Evolutionary conservation across 2,888 invertebrate species (phyloP).

Genomic region (Cyclophora albipunctata): DNA sequence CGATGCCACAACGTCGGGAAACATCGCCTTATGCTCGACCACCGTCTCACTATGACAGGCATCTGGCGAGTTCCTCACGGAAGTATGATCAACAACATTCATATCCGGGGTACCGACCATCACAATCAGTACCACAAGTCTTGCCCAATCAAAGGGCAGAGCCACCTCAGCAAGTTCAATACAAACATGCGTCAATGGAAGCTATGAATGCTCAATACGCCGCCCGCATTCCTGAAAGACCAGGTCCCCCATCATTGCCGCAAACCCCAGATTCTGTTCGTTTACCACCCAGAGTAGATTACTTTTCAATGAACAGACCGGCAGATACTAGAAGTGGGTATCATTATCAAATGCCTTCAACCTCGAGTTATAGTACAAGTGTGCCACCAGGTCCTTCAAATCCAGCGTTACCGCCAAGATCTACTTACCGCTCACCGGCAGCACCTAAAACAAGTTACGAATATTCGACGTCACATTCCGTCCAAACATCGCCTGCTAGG

Average conservation of each 20-base stretch:
- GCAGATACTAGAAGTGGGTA: conserved; percentile 47
- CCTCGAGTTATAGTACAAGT: conserved; percentile 48
- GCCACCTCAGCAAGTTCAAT: conserved; percentile 47
- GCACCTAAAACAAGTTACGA: conserved; percentile 54
- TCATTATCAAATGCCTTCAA: conserved; percentile 52
- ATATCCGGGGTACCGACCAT: conserved; percentile 60
- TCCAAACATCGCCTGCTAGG: conserved; percentile 55
- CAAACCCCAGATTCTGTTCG: conserved; percentile 41
- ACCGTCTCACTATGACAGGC: conserved; percentile 54
- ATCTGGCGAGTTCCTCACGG: conserved; percentile 45
- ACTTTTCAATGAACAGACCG: conserved; percentile 40
- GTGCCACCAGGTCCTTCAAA: conserved; percentile 46
- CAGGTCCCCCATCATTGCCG: conserved; percentile 41
- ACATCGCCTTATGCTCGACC: conserved; percentile 48
- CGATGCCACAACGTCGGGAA: conserved; percentile 50
- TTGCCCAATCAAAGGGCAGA: conserved; percentile 53
- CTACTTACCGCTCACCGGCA: conserved; percentile 42
- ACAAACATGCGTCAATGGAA: conserved; percentile 50
- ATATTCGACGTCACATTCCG: conserved; percentile 42
- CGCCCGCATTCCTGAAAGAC: conserved; percentile 47
- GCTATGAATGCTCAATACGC: conserved; percentile 46
- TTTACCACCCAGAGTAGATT: conserved; percentile 45
- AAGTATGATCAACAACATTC: conserved; percentile 66
- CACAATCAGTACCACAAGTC: conserved; percentile 33
- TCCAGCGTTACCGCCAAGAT: conserved; percentile 40